Percentiles rank a stretch among this genome's conserved stretches.
phyloP scores from a whole-genome alignment of 1,140 invertebrate genomes.

The Sitophilus oryzae region DNA sequence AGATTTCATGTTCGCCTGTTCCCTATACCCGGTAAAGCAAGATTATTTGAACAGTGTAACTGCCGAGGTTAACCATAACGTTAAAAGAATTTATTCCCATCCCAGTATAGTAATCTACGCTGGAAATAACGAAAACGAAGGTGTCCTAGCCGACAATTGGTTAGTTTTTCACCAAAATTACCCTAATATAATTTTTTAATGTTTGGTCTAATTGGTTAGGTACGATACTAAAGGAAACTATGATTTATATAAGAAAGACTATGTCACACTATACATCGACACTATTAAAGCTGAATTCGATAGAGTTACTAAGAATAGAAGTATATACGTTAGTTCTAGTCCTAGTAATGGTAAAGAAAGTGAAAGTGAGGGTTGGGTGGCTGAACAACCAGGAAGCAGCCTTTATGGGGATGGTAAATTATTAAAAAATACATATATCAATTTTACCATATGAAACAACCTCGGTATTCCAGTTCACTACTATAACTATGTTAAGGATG shows the following conservation, averaged over 20 bases:
- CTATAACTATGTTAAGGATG: constrained; percentile 80
- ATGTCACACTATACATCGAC: constrained; percentile 79
- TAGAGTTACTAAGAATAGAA: constrained; percentile 49
- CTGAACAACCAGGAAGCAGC: constrained; percentile 68
- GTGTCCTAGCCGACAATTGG: constrained; percentile 79
- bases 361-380: constrained; percentile 65
- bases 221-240: constrained; percentile 59
- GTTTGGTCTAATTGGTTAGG: background rate
- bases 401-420: constrained; percentile 80
- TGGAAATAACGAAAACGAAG: constrained; percentile 98
- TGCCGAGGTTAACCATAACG: constrained; percentile 77
- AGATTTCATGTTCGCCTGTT: constrained; percentile 97
- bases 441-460: too few relatives aligned
- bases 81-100: constrained; percentile 80
- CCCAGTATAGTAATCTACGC: constrained; percentile 85
- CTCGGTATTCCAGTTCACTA: constrained; percentile 68
- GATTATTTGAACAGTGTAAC: constrained; percentile 49
- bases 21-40: constrained; percentile 80
- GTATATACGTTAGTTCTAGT: constrained; percentile 75
- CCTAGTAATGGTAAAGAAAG: constrained; percentile 84
- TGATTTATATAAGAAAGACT: constrained; percentile 69
- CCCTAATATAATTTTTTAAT: background rate
- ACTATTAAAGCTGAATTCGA: constrained; percentile 65
- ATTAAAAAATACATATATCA: too few relatives aligned
- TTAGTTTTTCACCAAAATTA: constrained; percentile 5